These are phyloP conservation scores for Girardinus metallicus DNA, from an alignment of 2,797 vertebrate genomes.

Conservation along the genomic window DNA sequence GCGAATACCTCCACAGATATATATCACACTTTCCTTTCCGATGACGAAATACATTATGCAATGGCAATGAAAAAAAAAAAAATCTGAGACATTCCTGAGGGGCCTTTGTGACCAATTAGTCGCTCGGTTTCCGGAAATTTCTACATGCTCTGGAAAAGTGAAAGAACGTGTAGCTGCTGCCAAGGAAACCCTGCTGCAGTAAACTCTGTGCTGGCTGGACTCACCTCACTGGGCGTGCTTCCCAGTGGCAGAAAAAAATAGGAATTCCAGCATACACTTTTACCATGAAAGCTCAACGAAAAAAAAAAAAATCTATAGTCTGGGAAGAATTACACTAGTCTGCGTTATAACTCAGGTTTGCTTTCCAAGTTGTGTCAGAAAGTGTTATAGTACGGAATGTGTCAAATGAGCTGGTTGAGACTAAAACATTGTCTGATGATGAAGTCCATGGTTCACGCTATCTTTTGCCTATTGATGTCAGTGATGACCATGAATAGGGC, in stretches of 20 bases:
- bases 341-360: slow-evolving; percentile 14
- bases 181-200: slow-evolving; percentile 73
- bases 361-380: slow-evolving; percentile 19
- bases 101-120: slow-evolving; percentile 70
- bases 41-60: slow-evolving; percentile 63
- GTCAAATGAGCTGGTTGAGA: neutral
- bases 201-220: slow-evolving; percentile 45
- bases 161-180: slow-evolving; percentile 60
- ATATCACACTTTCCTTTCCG: slow-evolving; percentile 74
- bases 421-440: neutral
- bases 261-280: slow-evolving; percentile 68
- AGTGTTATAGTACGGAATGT: neutral
- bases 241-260: slow-evolving; percentile 70
- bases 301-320: slow-evolving; percentile 39
- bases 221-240: slow-evolving; percentile 52
- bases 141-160: slow-evolving; percentile 69
- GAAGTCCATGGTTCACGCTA: neutral
- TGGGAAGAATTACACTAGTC: slow-evolving; percentile 40
- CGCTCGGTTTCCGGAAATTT: slow-evolving; percentile 69
- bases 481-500: neutral
- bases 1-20: slow-evolving; percentile 36
- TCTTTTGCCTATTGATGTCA: neutral
- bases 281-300: slow-evolving; percentile 63
- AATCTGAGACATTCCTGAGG: slow-evolving; percentile 67
- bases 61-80: slow-evolving; percentile 61